phyloP scores from a whole-genome alignment of 1,140 invertebrate species.

The Zaprionus inermis region DNA sequence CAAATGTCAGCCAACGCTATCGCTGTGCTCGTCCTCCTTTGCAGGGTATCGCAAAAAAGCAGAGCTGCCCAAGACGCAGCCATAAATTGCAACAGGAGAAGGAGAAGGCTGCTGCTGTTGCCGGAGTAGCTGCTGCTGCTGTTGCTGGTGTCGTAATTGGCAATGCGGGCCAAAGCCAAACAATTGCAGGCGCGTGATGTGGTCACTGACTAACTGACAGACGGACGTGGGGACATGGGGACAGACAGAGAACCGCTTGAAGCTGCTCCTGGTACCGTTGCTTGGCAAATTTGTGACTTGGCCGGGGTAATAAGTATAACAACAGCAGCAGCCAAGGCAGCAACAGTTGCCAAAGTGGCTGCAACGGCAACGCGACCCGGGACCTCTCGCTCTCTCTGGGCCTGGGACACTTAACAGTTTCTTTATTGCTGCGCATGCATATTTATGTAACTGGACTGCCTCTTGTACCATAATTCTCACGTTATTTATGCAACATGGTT shows the following conservation, averaged over 20 bases:
- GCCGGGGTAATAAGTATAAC: constrained; percentile 44
- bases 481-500: constrained; percentile 73
- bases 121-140: constrained; percentile 27
- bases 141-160: constrained; percentile 76
- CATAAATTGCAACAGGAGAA: constrained; percentile 2
- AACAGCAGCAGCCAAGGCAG: constrained; percentile 1
- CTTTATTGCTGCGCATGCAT: constrained; percentile 75
- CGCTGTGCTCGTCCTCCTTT: background rate
- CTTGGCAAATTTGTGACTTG: constrained; percentile 51
- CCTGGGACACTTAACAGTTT: constrained; percentile 76
- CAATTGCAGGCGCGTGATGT: constrained; percentile 75
- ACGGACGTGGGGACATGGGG: constrained; percentile 8
- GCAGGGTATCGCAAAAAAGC: background rate
- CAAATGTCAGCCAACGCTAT: background rate
- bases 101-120: constrained; percentile 18
- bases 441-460: constrained; percentile 70
- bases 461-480: constrained; percentile 75
- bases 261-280: constrained; percentile 28
- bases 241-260: constrained; percentile 7
- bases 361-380: constrained; percentile 14
- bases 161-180: constrained; percentile 69
- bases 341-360: background rate
- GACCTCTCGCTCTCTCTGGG: constrained; percentile 30
- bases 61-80: background rate
- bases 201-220: constrained; percentile 54